Base-by-base conservation (phyloP, 2,888 invertebrate species). In the Ryuthela nishihirai region DNA sequence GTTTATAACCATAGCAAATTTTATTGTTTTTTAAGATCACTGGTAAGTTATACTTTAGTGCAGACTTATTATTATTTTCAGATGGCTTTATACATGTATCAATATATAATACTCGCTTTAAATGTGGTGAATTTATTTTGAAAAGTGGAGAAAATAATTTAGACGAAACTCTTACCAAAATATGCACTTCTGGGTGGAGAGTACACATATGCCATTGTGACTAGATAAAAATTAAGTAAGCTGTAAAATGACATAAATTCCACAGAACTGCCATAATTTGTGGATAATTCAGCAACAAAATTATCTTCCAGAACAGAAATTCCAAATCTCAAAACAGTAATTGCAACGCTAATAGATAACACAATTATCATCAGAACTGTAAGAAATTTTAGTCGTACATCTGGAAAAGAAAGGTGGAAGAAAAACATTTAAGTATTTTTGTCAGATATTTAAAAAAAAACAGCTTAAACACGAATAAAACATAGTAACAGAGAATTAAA, bases 241-340 rank as follows among this genome's bases (percentile, higher is more conserved):
- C 93, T 92, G 74, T 95, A 95, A 67, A 93, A 85, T 3, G 92
- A 87, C 87, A 97, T 92, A 76, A 97, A 97, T 66, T 95, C 91
- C 6, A 90, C 91, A 0, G 93, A 94, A 67, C 89, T 93, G 69
- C 85, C 85, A 74, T 93, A 92, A 72, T 86, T 87, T 34, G 89
- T 87, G 20, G 86, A 85, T 18, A 94, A 80, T 56, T 88, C 85
- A 9, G 92, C 85, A 1, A 93, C 91, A 79, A 95, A 95, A 76
- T 92, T 92, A 75, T 95, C 94, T 75, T 95, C 91, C 49, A 95
- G 76, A 9, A 90, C 85, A 12, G 87, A 90, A 43, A 88, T 84
- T 4, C 95, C 94, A 78, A 93, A 95, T 55, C 89, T 81, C 66
- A 87, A 81, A 2, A 83, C 80, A 2, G 88, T 88, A 40, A 93